phyloP scores from a whole-genome alignment of 2,888 invertebrate genomes.

The Megamerina dolium region DNA sequence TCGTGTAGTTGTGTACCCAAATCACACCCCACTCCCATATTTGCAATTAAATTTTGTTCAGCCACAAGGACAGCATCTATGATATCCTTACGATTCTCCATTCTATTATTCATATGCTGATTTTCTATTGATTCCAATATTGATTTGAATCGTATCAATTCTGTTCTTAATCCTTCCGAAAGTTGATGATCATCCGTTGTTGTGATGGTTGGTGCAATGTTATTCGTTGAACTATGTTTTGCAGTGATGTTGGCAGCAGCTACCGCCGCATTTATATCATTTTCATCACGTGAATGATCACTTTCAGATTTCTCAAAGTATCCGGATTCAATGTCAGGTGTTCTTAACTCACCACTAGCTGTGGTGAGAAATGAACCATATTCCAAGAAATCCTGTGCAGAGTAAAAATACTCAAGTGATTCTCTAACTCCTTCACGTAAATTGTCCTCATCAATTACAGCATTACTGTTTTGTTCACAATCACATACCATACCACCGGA shows the following conservation, averaged over 20 bases:
- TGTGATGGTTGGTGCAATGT: slow-evolving; percentile 15
- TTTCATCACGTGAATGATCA: slow-evolving; percentile 36
- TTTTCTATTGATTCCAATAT: slow-evolving; percentile 30
- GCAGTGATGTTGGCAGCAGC: not conserved
- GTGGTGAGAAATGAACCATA: slow-evolving; percentile 32
- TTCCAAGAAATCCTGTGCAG: slow-evolving; percentile 38
- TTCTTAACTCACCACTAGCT: slow-evolving; percentile 30
- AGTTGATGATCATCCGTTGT: slow-evolving; percentile 23
- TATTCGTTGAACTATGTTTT: slow-evolving; percentile 5
- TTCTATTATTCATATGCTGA: slow-evolving; percentile 10
- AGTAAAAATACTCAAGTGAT: slow-evolving; percentile 37
- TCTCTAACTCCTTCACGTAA: slow-evolving; percentile 29
- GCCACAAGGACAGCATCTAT: slow-evolving; percentile 12
- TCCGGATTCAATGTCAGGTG: slow-evolving; percentile 38
- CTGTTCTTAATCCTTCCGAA: slow-evolving; percentile 33
- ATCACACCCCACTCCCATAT: no score
- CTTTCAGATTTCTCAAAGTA: slow-evolving; percentile 41
- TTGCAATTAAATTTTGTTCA: slow-evolving; percentile 4
- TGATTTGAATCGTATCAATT: slow-evolving; percentile 33
- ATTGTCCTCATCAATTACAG: slow-evolving; percentile 5
- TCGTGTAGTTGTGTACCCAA: slow-evolving; percentile 12
- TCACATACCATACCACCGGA: no score
- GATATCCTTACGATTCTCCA: slow-evolving; percentile 8
- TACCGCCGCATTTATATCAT: slow-evolving; percentile 17
- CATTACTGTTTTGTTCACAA: no score